A percentile compares a stretch with the other conserved stretches of the same genome.
These are phyloP conservation scores for Artemia sinica DNA, from an alignment of 2,888 invertebrate genomes.

Conservation along the genomic window DNA sequence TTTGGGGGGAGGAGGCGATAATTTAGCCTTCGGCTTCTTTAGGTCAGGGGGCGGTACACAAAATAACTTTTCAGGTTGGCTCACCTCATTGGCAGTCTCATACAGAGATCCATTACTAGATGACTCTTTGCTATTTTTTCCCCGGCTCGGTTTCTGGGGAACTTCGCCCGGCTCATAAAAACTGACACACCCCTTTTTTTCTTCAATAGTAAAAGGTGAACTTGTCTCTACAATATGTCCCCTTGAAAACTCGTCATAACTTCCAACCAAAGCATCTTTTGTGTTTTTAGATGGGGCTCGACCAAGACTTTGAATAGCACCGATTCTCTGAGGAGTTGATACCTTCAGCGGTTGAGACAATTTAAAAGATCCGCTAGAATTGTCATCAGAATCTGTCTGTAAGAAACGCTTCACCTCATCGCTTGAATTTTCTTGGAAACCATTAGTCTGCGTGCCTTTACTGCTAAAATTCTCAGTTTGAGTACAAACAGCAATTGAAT, in stretches of 20 bases:
- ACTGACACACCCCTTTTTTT: neutral
- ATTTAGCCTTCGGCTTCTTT: no score
- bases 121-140: neutral
- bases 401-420: neutral
- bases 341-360: neutral
- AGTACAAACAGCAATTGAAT: neutral
- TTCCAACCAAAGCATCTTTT: neutral
- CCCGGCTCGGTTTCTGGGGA: neutral
- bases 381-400: conserved; percentile 2
- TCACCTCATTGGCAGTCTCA: conserved; percentile 3
- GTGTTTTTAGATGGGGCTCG: neutral
- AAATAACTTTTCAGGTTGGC: neutral
- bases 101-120: conserved; percentile 6
- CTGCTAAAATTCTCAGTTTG: neutral
- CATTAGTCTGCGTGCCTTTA: neutral
- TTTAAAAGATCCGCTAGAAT: neutral
- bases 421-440: neutral
- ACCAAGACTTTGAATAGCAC: neutral
- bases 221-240: neutral
- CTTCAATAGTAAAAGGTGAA: neutral
- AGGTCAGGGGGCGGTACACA: neutral
- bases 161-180: neutral
- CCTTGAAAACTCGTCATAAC: neutral
- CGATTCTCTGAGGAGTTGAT: neutral
- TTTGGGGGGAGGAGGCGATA: neutral